These are phyloP conservation scores for Malthinus seriepunctatus DNA, from an alignment of 2,888 invertebrate species.

Conservation along the genomic window DNA sequence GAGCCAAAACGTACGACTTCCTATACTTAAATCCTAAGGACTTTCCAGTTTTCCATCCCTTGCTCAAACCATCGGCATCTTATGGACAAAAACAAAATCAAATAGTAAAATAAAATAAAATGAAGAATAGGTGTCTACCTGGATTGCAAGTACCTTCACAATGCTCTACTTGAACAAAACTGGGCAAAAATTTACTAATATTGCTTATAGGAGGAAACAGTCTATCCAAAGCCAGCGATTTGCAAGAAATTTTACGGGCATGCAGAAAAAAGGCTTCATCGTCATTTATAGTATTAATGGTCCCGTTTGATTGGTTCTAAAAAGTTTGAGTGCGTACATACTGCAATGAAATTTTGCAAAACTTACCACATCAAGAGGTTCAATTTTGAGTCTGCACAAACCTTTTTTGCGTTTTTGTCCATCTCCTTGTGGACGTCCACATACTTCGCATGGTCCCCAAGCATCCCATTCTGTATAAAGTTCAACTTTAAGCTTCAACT, in stretches of 20 bases:
- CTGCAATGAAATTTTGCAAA: not conserved
- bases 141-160: slow-evolving; percentile 53
- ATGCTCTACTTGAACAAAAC: slow-evolving; percentile 53
- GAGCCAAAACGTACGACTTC: slow-evolving; percentile 56
- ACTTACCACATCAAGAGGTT: slow-evolving; percentile 1
- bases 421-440: slow-evolving; percentile 49
- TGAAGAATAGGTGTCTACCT: slow-evolving; percentile 29
- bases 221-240: slow-evolving; percentile 53
- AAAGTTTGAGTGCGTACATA: not conserved
- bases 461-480: slow-evolving; percentile 58
- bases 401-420: slow-evolving; percentile 55
- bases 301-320: no score
- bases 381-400: slow-evolving; percentile 57
- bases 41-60: slow-evolving; percentile 54
- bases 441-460: slow-evolving; percentile 60
- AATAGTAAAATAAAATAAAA: not conserved
- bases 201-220: slow-evolving; percentile 56
- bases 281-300: slow-evolving; percentile 10
- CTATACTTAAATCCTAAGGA: slow-evolving; percentile 55
- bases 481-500: slow-evolving; percentile 53
- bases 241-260: slow-evolving; percentile 52
- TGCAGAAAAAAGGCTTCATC: slow-evolving; percentile 35
- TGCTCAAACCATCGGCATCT: slow-evolving; percentile 49
- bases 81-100: slow-evolving; percentile 11
- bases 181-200: slow-evolving; percentile 56